These are phyloP conservation scores for Orius insidiosus DNA, from an alignment of 1,140 invertebrate genomes.

Conservation along the genomic window DNA sequence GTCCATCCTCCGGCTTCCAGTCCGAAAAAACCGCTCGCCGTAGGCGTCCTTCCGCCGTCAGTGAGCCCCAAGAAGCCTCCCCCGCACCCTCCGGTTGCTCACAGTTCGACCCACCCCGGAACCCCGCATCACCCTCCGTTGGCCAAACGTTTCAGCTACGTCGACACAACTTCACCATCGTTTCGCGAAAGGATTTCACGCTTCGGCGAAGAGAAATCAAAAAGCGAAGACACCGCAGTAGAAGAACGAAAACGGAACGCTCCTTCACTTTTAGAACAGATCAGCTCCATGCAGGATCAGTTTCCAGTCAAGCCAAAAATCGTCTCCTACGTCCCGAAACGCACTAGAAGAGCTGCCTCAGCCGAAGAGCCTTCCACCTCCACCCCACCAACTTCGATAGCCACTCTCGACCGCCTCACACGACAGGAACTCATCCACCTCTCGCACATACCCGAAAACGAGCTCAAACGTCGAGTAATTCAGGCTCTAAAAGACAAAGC, in stretches of 20 bases:
- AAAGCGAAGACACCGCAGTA: not conserved
- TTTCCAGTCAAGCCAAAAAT: constrained; percentile 18
- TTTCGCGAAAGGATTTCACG: constrained; percentile 17
- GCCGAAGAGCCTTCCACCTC: not conserved
- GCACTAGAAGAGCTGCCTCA: constrained; percentile 1
- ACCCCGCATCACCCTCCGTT: constrained; percentile 2
- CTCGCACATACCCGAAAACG: constrained; percentile 17
- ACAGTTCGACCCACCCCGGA: constrained; percentile 6
- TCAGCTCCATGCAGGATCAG: constrained; percentile 14
- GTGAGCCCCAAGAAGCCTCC: constrained; percentile 1
- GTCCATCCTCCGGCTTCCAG: constrained; percentile 9
- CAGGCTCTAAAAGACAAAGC: constrained; percentile 19
- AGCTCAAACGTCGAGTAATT: constrained; percentile 18
- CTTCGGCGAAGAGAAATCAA: constrained; percentile 10
- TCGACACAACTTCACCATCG: constrained; percentile 18
- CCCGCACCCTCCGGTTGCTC: not conserved
- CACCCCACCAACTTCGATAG: not conserved
- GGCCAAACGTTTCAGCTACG: constrained; percentile 17
- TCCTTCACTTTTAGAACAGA: constrained; percentile 16
- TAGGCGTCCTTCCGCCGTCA: too few relatives aligned
- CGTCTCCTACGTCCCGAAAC: constrained; percentile 16
- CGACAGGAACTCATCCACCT: constrained; percentile 17
- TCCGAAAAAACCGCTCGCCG: constrained; percentile 4
- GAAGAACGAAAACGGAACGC: constrained; percentile 12
- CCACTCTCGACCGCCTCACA: constrained; percentile 15